Evolutionary conservation across 1,140 invertebrate species (phyloP), one percentile per base, ranked within the genome.

Genomic region (Mesaphorura yosii): DNA sequence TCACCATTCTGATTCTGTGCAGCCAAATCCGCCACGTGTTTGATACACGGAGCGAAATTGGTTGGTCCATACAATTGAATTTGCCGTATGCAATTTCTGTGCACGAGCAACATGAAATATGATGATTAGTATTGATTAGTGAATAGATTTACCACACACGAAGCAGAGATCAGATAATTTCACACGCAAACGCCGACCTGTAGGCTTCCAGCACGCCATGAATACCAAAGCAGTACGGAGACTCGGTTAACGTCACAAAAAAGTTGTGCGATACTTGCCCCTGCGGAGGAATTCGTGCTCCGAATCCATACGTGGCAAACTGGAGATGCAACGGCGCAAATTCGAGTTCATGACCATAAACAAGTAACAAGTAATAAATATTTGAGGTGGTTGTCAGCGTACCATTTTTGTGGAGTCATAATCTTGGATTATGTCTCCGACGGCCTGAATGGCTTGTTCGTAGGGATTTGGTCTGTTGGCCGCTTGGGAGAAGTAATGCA

Each of bases 391-490:
- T 77, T n/a, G n/a, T n/a, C n/a, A n/a, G n/a, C n/a, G n/a, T n/a
- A n/a, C n/a, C 65, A 71, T 57, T 60, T 78, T 76, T 53, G 75
- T 73, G 23, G 59, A 62, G 57, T 74, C 72, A 62, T 82, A 82
- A 64, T 81, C 78, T 65, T 81, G 73, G 44, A 82, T 78, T 50
- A 82, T 82, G 38, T 76, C 69, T 1, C 76, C 78, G 2, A 82
- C 77, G 47, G 77, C 68, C 42, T 65, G 64, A 6, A 82, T 71
- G 20, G 79, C 78, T 48, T 70, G 69, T 60, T 75, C 73, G 60
- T 82, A 82, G 53, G 76, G 72, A 68, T 80, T 81, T 39, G 67
- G 69, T n/a, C 62, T 53, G 29, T 41, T 38, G n/a, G 27, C 31
- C n/a, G 61, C 39, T 60, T 29, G 66, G 3, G 31, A 50, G 25